Conservation (phyloP, 2,888 invertebrate species). For the Lydus trimaculatus region DNA sequence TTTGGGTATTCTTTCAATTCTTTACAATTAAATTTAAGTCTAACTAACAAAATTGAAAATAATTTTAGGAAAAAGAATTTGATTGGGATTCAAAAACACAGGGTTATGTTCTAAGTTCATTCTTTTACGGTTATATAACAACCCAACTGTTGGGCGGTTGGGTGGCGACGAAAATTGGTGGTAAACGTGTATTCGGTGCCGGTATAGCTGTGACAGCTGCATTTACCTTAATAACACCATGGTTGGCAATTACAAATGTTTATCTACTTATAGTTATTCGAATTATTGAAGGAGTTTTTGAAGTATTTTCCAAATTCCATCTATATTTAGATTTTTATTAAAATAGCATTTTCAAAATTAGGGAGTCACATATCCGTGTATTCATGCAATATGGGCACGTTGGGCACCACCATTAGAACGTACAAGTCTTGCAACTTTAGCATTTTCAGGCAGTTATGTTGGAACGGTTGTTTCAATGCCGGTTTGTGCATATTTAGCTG, state of each 20-base stretch:
- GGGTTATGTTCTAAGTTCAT: slow-evolving; percentile 82
- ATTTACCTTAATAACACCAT: slow-evolving; percentile 81
- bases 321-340: neutral
- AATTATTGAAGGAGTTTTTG: slow-evolving; percentile 53
- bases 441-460: slow-evolving; percentile 85
- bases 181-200: slow-evolving; percentile 80
- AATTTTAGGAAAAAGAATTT: slow-evolving; percentile 65
- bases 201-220: slow-evolving; percentile 82
- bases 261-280: slow-evolving; percentile 75
- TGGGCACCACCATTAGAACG: slow-evolving; percentile 85
- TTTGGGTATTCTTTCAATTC: slow-evolving; percentile 58
- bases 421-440: slow-evolving; percentile 79
- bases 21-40: too few relatives aligned
- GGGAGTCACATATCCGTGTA: slow-evolving; percentile 81
- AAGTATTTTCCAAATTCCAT: slow-evolving; percentile 37
- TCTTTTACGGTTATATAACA: slow-evolving; percentile 88
- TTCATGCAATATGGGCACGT: slow-evolving; percentile 83
- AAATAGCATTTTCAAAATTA: slow-evolving; percentile 46
- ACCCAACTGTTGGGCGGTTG: slow-evolving; percentile 87
- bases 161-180: slow-evolving; percentile 84
- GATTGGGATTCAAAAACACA: slow-evolving; percentile 81
- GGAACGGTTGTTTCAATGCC: slow-evolving; percentile 88
- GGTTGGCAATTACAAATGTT: slow-evolving; percentile 76
- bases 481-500: slow-evolving; percentile 75
- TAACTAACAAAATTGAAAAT: neutral